Base-by-base conservation (phyloP, 2,888 invertebrate genomes). In the Hypomecis punctinalis region DNA sequence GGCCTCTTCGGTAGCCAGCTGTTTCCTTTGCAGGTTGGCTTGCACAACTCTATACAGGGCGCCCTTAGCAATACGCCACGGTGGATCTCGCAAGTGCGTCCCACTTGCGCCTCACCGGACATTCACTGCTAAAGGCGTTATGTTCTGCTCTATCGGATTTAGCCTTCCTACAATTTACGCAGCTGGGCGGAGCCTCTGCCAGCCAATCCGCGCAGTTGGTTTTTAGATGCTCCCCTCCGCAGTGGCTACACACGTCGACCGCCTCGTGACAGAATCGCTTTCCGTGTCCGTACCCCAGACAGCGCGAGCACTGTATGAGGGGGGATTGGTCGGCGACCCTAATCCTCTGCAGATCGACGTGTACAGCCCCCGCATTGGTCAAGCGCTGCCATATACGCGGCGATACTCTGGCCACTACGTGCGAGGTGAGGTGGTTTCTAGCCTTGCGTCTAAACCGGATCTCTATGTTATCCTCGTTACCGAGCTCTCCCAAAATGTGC, bases 301-400 rank as follows among this genome's bases (percentile, higher is more conserved):
- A 55, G 10, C 39, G 39, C 5, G 62, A 54, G 37, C 58, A 58
- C n/a, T 57, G 72, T 0, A 73, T 61, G 0, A 72, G 58, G 0
- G 73, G 73, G 0, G 72, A 69, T 9, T 72, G 71, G 60, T 73
- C 73, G 2, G n/a, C 35, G 0, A 68, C 61, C 7, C 9, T 40
- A 6, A 67, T 47, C 7, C 67, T 42, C n/a, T 73, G 69, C 0
- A 74, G 54, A 9, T 70, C 74, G 2, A 76, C 61, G 55, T 70
- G 61, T 0, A 73, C 39, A 3, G 52, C 56, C 4, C 63, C 73
- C 0, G 63, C 66, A 0, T 56, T 52, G 6, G 46, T 40, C 35
- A 60, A 0, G 0, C 40, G 2, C n/a, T 43, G 43, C 70, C 70
- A 70, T 0, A 70, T 11, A 0, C 3, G n/a, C 0, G 70, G 68